These are phyloP conservation scores for Calidris pygmaea DNA, from an alignment of 2,113 vertebrate species.

Conservation along the genomic window DNA sequence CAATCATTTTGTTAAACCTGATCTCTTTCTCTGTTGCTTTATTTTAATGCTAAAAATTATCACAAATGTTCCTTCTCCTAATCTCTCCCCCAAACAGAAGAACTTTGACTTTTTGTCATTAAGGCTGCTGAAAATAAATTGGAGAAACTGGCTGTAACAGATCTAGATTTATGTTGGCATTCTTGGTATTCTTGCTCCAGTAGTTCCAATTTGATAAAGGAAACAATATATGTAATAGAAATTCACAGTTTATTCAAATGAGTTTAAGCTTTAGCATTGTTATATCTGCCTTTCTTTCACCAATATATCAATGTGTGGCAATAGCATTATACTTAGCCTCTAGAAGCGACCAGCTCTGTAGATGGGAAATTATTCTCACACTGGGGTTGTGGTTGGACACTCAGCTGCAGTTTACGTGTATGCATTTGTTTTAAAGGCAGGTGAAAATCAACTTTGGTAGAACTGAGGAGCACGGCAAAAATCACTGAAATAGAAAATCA, in stretches of 20 bases:
- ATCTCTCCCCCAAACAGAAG: neutral
- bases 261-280: constrained; percentile 57
- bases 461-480: neutral
- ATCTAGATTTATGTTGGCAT: constrained; percentile 62
- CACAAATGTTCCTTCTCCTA: neutral
- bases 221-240: constrained; percentile 65
- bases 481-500: neutral
- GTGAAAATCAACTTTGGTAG: neutral
- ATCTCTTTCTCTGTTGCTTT: neutral
- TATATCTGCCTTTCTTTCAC: constrained; percentile 39
- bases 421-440: neutral
- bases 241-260: constrained; percentile 59
- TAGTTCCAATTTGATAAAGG: constrained; percentile 68
- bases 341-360: constrained; percentile 10
- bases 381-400: neutral
- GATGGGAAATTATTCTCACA: constrained; percentile 11
- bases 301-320: constrained; percentile 58
- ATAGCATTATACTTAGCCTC: constrained; percentile 6
- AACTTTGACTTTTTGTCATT: constrained; percentile 16
- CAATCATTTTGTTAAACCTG: neutral
- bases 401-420: neutral
- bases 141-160: constrained; percentile 56
- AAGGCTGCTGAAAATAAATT: constrained; percentile 19
- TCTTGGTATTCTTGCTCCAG: constrained; percentile 62
- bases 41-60: neutral